Evolutionary conservation across 2,888 invertebrate genomes (phyloP), one percentile per base, ranked within the genome.

Genomic region (Drosophila macrospina): DNA sequence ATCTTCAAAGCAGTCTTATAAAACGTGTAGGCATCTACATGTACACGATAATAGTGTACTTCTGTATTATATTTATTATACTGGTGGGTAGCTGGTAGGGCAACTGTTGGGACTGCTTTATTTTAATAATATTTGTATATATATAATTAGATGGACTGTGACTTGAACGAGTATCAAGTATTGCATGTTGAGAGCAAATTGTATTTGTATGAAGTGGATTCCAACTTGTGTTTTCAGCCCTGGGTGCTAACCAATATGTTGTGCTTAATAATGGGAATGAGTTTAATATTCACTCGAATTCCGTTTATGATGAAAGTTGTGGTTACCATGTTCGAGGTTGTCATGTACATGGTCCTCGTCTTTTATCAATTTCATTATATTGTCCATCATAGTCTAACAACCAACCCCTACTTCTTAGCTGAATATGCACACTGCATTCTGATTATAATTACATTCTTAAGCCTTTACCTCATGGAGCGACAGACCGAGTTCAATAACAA

Each of bases 401-500:
- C 95, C 92, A 96, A 96, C 90, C 94, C 95, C 4, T 93, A 93
- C 4, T 90, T 97, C 55, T 93, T 94, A 73, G 93, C 96, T 0
- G 93, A 95, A 89, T 90, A 95, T 30, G 94, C 96, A 0, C 97
- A 97, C 86, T 93, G 95, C 2, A 92, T 97, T 55, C 94, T 95
- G 42, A 93, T 97, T 1, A 89, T 95, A 0, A 95, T 96, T 64
- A 93, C 97, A 30, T 95, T 96, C 7, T 89, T 96, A 11, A 95
- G 96, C 0, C 93, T 98, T 24, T 96, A 97, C 90, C 93, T 97
- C 78, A 95, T 97, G 76, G 98, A 98, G 91, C 94, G 98, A 87
- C 97, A 97, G 91, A 95, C 96, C n/a, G 98, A 98, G 90, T 97
- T 96, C 81, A 95, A 97, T 88, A 96, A 96, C 78, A 94, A 98